Conservation (phyloP, 37 sponge, comb jelly and placozoan species). For the Hormiphora californensis region DNA sequence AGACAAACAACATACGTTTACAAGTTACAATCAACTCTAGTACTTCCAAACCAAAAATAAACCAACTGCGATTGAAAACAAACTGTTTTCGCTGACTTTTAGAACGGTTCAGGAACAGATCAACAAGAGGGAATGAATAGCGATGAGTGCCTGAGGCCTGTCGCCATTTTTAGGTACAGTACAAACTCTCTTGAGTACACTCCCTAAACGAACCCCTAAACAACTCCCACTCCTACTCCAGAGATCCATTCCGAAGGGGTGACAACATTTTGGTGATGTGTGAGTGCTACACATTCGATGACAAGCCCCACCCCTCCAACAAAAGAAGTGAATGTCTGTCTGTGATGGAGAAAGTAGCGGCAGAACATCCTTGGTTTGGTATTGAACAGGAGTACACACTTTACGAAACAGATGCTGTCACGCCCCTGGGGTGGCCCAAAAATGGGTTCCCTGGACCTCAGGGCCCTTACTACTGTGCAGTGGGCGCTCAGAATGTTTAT, state of each 20-base stretch:
- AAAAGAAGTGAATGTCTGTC: slow-evolving; percentile 56
- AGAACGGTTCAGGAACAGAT: slow-evolving; percentile 83
- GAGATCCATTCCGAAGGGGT: slow-evolving; percentile 42
- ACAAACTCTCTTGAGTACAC: no score
- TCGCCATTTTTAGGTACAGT: slow-evolving; percentile 64
- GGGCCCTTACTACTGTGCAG: slow-evolving; percentile 90
- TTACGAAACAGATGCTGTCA: slow-evolving; percentile 58
- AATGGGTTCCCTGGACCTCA: slow-evolving; percentile 73
- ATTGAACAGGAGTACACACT: slow-evolving; percentile 90
- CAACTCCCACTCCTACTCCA: neutral
- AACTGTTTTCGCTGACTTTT: no score
- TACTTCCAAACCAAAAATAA: no score
- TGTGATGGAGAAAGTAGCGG: slow-evolving; percentile 62
- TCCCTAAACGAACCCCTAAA: no score
- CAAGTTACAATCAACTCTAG: no score
- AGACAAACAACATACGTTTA: no score
- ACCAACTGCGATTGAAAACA: no score
- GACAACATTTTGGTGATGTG: slow-evolving; percentile 72
- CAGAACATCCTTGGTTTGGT: slow-evolving; percentile 83
- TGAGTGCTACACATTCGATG: slow-evolving; percentile 63
- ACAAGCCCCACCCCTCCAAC: slow-evolving; percentile 60
- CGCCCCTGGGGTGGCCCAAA: slow-evolving; percentile 89
- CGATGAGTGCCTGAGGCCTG: slow-evolving; percentile 77
- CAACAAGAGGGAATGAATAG: slow-evolving; percentile 73
- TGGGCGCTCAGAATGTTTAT: slow-evolving; percentile 67